Percentiles rank a stretch among this genome's conserved stretches.
Conservation (phyloP, 2,888 invertebrate genomes). For the Gastracanthus pulcherrimus region DNA sequence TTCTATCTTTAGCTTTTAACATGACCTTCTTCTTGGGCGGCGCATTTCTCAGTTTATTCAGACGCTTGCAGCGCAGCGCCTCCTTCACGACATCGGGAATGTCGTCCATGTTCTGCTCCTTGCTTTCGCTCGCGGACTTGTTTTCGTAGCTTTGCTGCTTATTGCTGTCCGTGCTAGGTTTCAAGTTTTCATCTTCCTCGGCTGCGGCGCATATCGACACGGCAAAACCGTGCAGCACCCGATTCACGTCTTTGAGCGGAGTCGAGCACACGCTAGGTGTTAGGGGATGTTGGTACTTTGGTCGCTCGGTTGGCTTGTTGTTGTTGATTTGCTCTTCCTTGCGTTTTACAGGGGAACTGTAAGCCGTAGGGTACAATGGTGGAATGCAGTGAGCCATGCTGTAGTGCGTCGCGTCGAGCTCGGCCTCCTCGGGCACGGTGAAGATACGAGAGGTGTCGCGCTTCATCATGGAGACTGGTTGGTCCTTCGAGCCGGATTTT, state of each 20-base stretch:
- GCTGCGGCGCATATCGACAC: conserved; percentile 86
- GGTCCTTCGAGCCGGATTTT: conserved; percentile 78
- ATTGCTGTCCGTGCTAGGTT: not conserved
- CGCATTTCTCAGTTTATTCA: conserved; percentile 73
- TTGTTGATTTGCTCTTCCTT: conserved; percentile 59
- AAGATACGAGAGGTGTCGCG: conserved; percentile 89
- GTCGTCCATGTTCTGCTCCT: conserved; percentile 66
- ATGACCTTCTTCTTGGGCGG: conserved; percentile 64
- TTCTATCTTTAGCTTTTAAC: conserved; percentile 62
- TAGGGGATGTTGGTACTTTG: conserved; percentile 79
- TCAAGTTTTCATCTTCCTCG: conserved; percentile 67
- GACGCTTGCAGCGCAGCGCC: conserved; percentile 74
- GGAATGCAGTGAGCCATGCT: conserved; percentile 57
- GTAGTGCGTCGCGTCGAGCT: conserved; percentile 67
- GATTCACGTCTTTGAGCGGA: conserved; percentile 86
- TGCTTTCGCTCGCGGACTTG: conserved; percentile 41
- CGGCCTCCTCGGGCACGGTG: conserved; percentile 89
- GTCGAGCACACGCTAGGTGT: conserved; percentile 89
- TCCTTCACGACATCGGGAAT: conserved; percentile 78
- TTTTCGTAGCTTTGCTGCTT: conserved; percentile 41
- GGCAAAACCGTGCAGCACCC: conserved; percentile 85
- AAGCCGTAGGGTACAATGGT: conserved; percentile 61
- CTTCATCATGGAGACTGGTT: conserved; percentile 82
- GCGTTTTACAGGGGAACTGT: conserved; percentile 66
- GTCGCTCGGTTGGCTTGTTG: conserved; percentile 64